Base-by-base conservation (phyloP, 2,113 vertebrate species). In the Equus quagga region DNA sequence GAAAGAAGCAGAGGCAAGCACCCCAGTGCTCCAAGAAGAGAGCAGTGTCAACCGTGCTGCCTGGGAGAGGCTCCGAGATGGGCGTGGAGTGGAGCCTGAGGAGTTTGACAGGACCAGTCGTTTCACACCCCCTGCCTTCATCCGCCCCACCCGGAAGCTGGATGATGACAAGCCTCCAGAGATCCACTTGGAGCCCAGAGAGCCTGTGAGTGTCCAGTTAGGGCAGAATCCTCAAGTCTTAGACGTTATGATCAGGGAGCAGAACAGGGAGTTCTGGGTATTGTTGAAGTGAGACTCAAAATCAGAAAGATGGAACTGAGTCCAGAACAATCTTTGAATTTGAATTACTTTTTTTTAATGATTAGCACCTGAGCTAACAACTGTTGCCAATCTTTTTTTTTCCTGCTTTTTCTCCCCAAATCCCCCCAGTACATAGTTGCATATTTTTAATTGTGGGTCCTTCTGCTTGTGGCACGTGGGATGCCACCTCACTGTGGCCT, bases 11-110 rank as follows among this genome's bases (percentile, higher is more conserved):
- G 98, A 95, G 0, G 98, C 98, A 4, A 90, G 98, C 0, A 89
- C 98, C 21, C 9, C 98, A 33, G 79, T 86, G 64, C 98, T 96
- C 82, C 91, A 91, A 8, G 99, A 99, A 69, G 99, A 99, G 82
- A 98, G 98, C 78, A 99, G 98, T 7, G 92, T 97, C 97, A 98
- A 98, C 95, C 99, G 99, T 94, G 99, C 99, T 0, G 99, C 99
- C 31, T 99, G 99, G 99, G 99, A 99, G 3, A 98, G 99, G 96
- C 99, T 99, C 95, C 98, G 99, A 36, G 99, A 99, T 0, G 99
- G 99, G 8, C 99, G 99, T 64, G 99, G 99, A 0, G 99, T 99
- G 73, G 99, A 99, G 97, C 99, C 99, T 0, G 99, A 99, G 97
- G 99, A 99, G 28, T 99, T 99, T 4, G 99, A 99, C 41, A 99